These are phyloP conservation scores for Cyprinodon brontotheroides DNA, from an alignment of 2,113 vertebrate species.

Conservation along the genomic window DNA sequence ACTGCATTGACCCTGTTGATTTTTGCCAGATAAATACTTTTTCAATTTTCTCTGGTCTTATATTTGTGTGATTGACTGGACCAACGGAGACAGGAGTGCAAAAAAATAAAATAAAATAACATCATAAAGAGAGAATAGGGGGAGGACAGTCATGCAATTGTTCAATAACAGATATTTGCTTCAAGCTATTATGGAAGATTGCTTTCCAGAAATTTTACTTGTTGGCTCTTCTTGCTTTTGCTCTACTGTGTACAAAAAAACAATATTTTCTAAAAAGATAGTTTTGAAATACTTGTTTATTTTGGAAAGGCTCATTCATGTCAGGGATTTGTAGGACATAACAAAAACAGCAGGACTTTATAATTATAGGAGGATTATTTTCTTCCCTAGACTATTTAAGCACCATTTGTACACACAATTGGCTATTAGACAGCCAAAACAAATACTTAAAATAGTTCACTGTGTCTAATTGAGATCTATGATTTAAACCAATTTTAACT, in stretches of 20 bases:
- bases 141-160: constrained; percentile 25
- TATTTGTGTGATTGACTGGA: constrained; percentile 27
- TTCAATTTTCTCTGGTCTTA: constrained; percentile 30
- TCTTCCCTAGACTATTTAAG: background rate
- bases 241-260: background rate
- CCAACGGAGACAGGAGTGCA: constrained; percentile 26
- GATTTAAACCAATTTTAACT: background rate
- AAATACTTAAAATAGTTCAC: background rate
- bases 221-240: background rate
- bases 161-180: constrained; percentile 57
- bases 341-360: background rate
- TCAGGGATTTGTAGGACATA: background rate
- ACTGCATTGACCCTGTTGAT: constrained; percentile 46
- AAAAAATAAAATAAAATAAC: background rate
- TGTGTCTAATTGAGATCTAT: background rate
- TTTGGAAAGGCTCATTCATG: background rate
- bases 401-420: background rate
- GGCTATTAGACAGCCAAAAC: background rate
- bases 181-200: constrained; percentile 19
- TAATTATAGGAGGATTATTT: background rate
- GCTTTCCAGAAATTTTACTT: constrained; percentile 31
- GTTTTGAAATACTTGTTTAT: background rate
- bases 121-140: constrained; percentile 14
- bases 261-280: background rate
- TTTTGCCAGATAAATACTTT: constrained; percentile 35